Conservation (phyloP, 1,140 invertebrate genomes). For the Drosophila willistoni region DNA sequence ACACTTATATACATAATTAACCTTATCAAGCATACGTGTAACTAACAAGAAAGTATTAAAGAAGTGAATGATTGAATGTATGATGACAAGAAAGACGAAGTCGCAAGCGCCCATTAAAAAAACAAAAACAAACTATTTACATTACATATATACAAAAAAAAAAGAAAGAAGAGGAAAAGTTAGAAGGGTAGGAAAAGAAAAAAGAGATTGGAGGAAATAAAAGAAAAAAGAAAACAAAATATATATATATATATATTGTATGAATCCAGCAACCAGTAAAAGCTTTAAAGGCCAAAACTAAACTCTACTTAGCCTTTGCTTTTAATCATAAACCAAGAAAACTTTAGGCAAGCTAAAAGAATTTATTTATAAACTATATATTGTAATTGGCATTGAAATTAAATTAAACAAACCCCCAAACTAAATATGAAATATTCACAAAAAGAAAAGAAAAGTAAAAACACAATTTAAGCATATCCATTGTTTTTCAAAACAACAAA, state of each 20-base stretch:
- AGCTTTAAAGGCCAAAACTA: conserved; percentile 71
- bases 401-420: conserved; percentile 30
- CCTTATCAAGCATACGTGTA: conserved; percentile 76
- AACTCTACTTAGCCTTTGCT: conserved; percentile 61
- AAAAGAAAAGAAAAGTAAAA: conserved; percentile 28
- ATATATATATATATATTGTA: conserved; percentile 5
- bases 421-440: conserved; percentile 59
- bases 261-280: conserved; percentile 54
- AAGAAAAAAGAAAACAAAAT: neutral
- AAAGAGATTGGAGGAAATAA: neutral
- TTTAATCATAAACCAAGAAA: conserved; percentile 34
- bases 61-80: conserved; percentile 34
- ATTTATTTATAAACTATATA: conserved; percentile 51
- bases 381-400: conserved; percentile 57
- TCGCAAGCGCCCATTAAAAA: conserved; percentile 75
- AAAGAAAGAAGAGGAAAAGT: neutral
- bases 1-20: conserved; percentile 52
- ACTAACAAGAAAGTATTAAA: conserved; percentile 78
- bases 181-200: neutral
- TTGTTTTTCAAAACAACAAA: conserved; percentile 74
- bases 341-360: conserved; percentile 46
- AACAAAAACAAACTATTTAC: conserved; percentile 73
- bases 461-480: conserved; percentile 66
- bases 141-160: conserved; percentile 58
- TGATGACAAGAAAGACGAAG: conserved; percentile 42